Base-by-base conservation (phyloP, 2,888 invertebrate genomes). In the Crossocerus cetratus region DNA sequence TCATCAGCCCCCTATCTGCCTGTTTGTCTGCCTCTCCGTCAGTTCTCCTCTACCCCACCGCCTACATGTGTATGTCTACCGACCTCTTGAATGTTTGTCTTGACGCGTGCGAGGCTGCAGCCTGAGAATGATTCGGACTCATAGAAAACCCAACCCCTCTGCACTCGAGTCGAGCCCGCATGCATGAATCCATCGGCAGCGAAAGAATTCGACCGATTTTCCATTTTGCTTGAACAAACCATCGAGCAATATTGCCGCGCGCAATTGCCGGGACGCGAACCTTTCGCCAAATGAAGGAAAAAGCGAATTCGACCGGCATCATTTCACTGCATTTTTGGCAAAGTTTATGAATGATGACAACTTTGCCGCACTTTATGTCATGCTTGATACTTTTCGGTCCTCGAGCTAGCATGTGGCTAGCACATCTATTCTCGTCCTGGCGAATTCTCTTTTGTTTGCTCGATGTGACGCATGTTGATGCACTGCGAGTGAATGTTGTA, bases 51-150 rank as follows among this genome's bases (percentile, higher is more conserved):
- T 68, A 69, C 58, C 54, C 42, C 57, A n/a, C 63, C 65, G 63
- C 59, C 58, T 69, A 60, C 69, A 69, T 71, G 65, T 76, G 61
- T 70, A 64, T 55, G 57, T 62, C 3, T 49, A 59, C 70, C 74
- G 67, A 67, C 67, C 69, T 77, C 66, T 65, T 72, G 71, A 77
- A 82, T 80, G 77, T 82, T 70, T 74, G 75, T 76, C 78, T 84
- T 81, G 76, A 67, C 70, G 69, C 78, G 73, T 76, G 72, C 66
- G 59, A 68, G 65, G 62, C 81, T 81, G 77, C 72, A 77, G 80
- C 84, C 84, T 84, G 86, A 83, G 81, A 84, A 85, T 86, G 83
- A 75, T 81, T 73, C 70, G 66, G 64, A 81, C 80, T 71, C 69
- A 80, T 77, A 57, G n/a, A 21, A 42, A 18, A 61, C 55, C 18